Evolutionary conservation across 1,140 invertebrate genomes (phyloP).

Genomic region (Rhagoletis zephyria): DNA sequence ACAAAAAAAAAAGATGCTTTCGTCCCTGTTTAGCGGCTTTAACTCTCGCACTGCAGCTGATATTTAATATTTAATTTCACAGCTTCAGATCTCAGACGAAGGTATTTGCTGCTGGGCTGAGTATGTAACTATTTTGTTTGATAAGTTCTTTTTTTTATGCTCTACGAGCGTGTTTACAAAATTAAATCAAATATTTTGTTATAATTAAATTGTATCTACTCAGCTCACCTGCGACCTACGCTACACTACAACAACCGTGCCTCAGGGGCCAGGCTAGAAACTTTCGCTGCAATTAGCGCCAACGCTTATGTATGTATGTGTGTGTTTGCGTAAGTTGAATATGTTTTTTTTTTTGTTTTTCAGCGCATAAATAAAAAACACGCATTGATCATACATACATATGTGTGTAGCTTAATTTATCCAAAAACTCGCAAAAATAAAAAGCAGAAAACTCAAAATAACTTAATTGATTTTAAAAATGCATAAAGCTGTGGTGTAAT

Average conservation of each 20-base stretch:
- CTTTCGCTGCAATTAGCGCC: background rate
- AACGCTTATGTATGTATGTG: background rate
- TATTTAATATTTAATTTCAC: background rate
- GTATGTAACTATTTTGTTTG: background rate
- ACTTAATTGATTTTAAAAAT: constrained; percentile 74
- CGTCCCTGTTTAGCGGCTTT: background rate
- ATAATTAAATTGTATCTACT: constrained; percentile 40
- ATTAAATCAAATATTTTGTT: constrained; percentile 47
- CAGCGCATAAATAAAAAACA: constrained; percentile 1
- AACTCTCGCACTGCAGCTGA: background rate
- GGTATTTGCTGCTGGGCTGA: background rate
- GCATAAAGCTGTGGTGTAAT: constrained; percentile 70
- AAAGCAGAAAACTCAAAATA: constrained; percentile 52
- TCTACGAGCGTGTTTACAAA: constrained; percentile 26
- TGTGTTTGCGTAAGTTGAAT: background rate
- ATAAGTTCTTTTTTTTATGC: background rate
- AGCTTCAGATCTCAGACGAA: background rate
- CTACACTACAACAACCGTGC: no score
- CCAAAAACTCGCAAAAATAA: constrained; percentile 36
- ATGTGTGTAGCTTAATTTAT: constrained; percentile 50
- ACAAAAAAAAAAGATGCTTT: background rate
- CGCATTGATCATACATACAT: background rate
- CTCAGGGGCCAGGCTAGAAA: background rate
- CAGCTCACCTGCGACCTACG: background rate
- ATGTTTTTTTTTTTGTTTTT: background rate